phyloP scores from a whole-genome alignment of 2,113 vertebrate genomes.

The Ramphastos sulfuratus region DNA sequence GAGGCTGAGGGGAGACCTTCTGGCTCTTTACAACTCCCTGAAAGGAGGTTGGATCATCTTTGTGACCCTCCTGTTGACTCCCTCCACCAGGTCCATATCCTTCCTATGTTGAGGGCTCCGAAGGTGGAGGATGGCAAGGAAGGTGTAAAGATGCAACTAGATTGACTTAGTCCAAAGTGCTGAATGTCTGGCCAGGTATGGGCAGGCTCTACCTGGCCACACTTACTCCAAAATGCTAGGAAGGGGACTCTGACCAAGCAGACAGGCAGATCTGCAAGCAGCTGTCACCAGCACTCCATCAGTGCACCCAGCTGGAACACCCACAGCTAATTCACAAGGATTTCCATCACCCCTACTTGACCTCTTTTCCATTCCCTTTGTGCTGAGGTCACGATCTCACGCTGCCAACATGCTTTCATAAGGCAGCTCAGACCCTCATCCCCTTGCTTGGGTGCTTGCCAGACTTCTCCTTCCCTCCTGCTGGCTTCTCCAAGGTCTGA shows the following conservation, averaged over 20 bases:
- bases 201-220: not conserved
- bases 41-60: too few relatives aligned
- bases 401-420: not conserved
- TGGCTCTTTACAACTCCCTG: too few relatives aligned
- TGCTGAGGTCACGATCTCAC: not conserved
- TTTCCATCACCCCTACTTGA: not conserved
- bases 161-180: not conserved
- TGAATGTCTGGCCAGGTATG: not conserved
- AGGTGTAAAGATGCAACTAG: not conserved
- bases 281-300: not conserved
- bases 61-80: too few relatives aligned
- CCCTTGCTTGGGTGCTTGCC: not conserved
- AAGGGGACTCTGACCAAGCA: not conserved
- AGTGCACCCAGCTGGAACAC: not conserved
- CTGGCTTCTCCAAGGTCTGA: not conserved
- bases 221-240: rapidly evolving
- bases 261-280: not conserved
- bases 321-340: not conserved
- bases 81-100: too few relatives aligned
- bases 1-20: too few relatives aligned
- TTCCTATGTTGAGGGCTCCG: too few relatives aligned
- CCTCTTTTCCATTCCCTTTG: not conserved
- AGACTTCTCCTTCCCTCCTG: not conserved
- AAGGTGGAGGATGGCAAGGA: not conserved
- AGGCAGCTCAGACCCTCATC: not conserved